Base-by-base conservation (phyloP, 2,113 vertebrate genomes). In the Scalopus aquaticus region DNA sequence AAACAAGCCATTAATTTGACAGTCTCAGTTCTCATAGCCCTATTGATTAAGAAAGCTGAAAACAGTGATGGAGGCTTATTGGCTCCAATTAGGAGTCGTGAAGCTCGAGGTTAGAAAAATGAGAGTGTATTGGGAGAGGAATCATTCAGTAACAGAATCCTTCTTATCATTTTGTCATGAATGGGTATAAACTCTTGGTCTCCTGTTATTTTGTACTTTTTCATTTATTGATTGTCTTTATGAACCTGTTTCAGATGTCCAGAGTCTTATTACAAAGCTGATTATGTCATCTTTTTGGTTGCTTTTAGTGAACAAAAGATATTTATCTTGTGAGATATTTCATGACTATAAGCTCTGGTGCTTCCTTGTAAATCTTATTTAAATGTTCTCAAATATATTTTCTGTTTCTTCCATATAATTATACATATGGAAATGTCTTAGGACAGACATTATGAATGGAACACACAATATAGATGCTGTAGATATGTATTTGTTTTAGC, bases 31-130 rank as follows among this genome's bases (percentile, higher is more conserved):
- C 90, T 98, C 79, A 82, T 95, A 84, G 90, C 93, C 42, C 65
- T 97, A 87, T 98, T 97, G 97, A 97, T 97, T 98, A 82, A 94
- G 91, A 98, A 98, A 95, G 80, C 96, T 95, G 70, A 81, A 95
- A 97, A 96, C 84, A 93, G 90, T 76, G 96, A 95, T 0, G 0
- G 74, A 94, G 37, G n/a, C 84, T 96, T 96, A 96, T 94, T 97
- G 90, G 70, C 70, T 97, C 85, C 85, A 93, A 90, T 97, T 97
- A 97, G 65, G 81, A 93, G 88, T 97, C 56, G 1, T 91, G 69
- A 95, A 95, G 35, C 97, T 97, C 88, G 42, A 74, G 62, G 49
- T 65, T 94, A 92, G 78, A 32, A 69, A 86, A 90, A 88, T 17
- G 77, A 85, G 90, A 83, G 26, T 78, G 60, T 67, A 65, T 67